Conservation (phyloP, 2,113 vertebrate species). For the Cyanistes caeruleus region DNA sequence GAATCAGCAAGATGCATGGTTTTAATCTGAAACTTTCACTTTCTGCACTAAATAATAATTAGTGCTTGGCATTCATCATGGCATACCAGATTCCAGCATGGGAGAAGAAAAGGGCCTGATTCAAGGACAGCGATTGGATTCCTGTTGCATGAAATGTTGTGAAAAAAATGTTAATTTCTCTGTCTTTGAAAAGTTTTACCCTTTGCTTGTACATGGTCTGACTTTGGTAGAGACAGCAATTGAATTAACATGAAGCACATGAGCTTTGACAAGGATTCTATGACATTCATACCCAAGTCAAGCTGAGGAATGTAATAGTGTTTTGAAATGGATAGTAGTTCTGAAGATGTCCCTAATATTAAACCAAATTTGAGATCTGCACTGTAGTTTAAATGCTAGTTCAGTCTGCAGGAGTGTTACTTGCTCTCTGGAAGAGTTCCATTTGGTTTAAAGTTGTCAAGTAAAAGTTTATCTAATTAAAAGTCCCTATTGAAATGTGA, state of each 20-base stretch:
- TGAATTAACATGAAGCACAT: background rate
- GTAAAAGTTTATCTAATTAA: slow-evolving; percentile 7
- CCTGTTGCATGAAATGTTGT: background rate
- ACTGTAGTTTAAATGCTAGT: background rate
- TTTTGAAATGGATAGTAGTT: slow-evolving; percentile 13
- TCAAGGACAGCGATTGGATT: background rate
- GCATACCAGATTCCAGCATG: background rate
- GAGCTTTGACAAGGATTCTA: background rate
- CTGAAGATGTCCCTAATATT: background rate
- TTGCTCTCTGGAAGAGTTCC: background rate
- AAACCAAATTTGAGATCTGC: background rate
- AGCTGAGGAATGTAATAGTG: background rate
- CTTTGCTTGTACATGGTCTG: background rate
- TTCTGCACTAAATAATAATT: background rate
- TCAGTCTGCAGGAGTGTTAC: background rate
- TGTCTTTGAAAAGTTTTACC: background rate
- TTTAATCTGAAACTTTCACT: background rate
- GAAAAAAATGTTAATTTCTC: background rate
- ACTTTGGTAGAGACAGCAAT: slow-evolving; percentile 6
- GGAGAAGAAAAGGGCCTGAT: background rate
- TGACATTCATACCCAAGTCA: background rate
- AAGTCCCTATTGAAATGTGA: background rate
- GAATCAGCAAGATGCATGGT: background rate
- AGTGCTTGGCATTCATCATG: background rate
- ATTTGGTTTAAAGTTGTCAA: background rate